Evolutionary conservation across 1,140 invertebrate genomes (phyloP).

Genomic region (Platorchestia sp.): DNA sequence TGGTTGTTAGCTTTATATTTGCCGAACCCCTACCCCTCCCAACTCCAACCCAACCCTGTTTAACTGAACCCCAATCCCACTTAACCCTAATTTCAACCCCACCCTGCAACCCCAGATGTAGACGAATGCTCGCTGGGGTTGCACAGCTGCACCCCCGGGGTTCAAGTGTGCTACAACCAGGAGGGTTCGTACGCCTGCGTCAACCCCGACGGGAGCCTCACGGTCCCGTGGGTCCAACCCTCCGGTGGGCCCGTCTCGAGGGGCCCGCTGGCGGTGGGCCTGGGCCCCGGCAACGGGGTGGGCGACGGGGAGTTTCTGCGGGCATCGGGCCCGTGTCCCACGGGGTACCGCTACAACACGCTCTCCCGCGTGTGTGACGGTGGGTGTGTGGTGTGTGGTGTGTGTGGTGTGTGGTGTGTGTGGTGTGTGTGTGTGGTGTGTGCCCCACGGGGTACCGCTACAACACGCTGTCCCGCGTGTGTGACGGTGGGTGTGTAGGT

Average conservation of each 20-base stretch:
- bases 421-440: not conserved
- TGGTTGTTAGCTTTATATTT: too few species aligned
- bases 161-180: conserved; percentile 80
- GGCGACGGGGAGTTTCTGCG: not conserved
- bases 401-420: too few species aligned
- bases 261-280: conserved; percentile 3
- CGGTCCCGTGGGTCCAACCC: conserved; percentile 45
- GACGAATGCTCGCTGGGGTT: conserved; percentile 78
- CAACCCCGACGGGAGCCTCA: conserved; percentile 65
- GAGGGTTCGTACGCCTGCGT: conserved; percentile 79
- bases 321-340: conserved; percentile 73
- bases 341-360: conserved; percentile 77
- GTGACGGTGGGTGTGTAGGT: conserved; percentile 77
- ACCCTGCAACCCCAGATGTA: conserved; percentile 74
- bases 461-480: conserved; percentile 76
- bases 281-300: not conserved
- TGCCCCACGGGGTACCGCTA: conserved; percentile 79
- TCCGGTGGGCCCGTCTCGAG: not conserved
- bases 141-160: conserved; percentile 77
- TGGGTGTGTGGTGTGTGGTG: conserved; percentile 72
- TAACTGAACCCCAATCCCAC: too few species aligned
- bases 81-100: not conserved
- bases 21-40: too few species aligned
- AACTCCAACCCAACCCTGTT: too few species aligned
- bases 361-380: conserved; percentile 79